phyloP scores from a whole-genome alignment of 2,113 vertebrate genomes.

The Platycercus adscitus region DNA sequence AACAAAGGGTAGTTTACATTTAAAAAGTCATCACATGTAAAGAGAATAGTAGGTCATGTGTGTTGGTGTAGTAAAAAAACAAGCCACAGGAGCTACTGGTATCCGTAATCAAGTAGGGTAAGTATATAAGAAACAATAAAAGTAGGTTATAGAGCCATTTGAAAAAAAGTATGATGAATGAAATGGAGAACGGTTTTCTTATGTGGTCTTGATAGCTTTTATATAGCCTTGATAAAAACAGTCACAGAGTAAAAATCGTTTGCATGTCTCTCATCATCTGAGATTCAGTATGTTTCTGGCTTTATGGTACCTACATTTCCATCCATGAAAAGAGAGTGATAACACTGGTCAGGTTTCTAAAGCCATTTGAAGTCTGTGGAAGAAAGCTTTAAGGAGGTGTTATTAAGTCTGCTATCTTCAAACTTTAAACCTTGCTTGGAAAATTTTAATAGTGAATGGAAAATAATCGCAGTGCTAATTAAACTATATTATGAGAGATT shows the following conservation, averaged over 20 bases:
- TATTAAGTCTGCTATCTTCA: background rate
- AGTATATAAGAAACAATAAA: background rate
- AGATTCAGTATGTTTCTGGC: background rate
- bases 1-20: background rate
- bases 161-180: background rate
- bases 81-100: background rate
- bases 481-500: background rate
- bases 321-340: background rate
- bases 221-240: background rate
- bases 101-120: background rate
- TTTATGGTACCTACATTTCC: background rate
- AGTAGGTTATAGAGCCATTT: background rate
- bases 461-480: conserved; percentile 6
- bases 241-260: background rate
- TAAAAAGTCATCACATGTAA: background rate
- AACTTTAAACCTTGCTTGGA: background rate
- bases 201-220: background rate
- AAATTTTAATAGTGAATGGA: background rate
- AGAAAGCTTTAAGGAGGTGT: background rate
- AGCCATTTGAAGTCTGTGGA: background rate
- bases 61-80: background rate
- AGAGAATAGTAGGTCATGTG: background rate
- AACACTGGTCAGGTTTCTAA: background rate
- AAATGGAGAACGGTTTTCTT: background rate
- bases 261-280: background rate